Evolutionary conservation across 1,140 invertebrate species (phyloP).

Genomic region (Catajapyx aquilonaris): DNA sequence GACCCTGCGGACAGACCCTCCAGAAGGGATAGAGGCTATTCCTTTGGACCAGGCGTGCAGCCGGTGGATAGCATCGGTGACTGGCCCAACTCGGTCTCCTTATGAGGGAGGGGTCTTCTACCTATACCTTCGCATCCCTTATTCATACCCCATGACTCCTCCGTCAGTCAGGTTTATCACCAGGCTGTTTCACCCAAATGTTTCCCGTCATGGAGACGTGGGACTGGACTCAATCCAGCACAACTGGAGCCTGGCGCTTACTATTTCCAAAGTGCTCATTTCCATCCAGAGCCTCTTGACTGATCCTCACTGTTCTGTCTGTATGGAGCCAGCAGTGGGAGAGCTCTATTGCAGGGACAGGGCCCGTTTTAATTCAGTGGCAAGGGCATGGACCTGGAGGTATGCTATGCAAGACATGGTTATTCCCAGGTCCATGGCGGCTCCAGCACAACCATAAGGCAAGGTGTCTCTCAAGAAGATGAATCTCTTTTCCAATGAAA

Average conservation of each 20-base stretch:
- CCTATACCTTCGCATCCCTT: conserved; percentile 68
- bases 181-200: conserved; percentile 84
- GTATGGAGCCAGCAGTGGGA: too few relatives aligned
- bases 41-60: conserved; percentile 59
- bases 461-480: too few relatives aligned
- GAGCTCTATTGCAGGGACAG: too few relatives aligned
- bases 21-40: conserved; percentile 71
- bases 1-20: conserved; percentile 53
- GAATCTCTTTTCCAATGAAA: too few relatives aligned
- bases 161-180: conserved; percentile 74
- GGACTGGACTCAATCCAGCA: conserved; percentile 88
- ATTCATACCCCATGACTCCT: conserved; percentile 66
- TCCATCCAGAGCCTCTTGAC: conserved; percentile 81
- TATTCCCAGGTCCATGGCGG: too few relatives aligned
- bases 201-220: conserved; percentile 86
- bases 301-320: conserved; percentile 72
- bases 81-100: conserved; percentile 68
- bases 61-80: conserved; percentile 82
- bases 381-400: too few relatives aligned
- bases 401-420: too few relatives aligned
- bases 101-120: conserved; percentile 91
- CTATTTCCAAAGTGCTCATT: conserved; percentile 72
- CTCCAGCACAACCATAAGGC: too few relatives aligned
- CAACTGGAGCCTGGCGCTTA: conserved; percentile 84
- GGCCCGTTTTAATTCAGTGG: too few relatives aligned